phyloP scores from a whole-genome alignment of 2,797 vertebrate species.

The Coccyzus lansbergi region DNA sequence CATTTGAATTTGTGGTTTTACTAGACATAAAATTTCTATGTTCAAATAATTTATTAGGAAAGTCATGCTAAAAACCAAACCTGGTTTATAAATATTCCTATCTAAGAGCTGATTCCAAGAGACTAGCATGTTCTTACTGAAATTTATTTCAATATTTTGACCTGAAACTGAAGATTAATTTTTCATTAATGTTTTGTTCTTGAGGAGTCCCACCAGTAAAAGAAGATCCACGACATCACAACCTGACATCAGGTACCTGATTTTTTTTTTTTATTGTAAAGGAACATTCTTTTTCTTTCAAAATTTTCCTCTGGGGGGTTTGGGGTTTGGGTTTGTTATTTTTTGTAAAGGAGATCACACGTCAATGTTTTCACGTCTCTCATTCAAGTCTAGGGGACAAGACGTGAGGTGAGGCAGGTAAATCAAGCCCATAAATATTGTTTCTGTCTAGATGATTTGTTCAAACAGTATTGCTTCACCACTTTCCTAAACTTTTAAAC shows the following conservation, averaged over 20 bases:
- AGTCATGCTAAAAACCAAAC: not conserved
- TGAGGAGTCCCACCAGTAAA: slow-evolving; percentile 33
- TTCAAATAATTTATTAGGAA: not conserved
- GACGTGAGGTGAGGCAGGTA: not conserved
- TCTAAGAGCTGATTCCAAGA: not conserved
- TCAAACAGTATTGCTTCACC: not conserved
- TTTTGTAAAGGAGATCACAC: not conserved
- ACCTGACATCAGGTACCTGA: slow-evolving; percentile 71
- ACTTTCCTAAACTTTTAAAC: not conserved
- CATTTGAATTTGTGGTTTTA: not conserved
- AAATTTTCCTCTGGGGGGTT: not conserved
- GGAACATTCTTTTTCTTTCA: not conserved
- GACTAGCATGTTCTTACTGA: not conserved
- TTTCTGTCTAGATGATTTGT: not conserved
- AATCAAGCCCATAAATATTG: not conserved
- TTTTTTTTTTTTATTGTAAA: not conserved
- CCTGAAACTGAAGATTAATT: not conserved
- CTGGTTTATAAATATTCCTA: not conserved
- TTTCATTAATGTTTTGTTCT: not conserved
- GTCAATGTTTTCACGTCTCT: not conserved
- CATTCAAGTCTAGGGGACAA: not conserved
- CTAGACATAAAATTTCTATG: not conserved
- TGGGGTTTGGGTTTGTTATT: not conserved
- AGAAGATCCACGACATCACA: slow-evolving; percentile 58
- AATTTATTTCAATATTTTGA: not conserved